Evolutionary conservation across 2,113 vertebrate genomes (phyloP).

Genomic region (Hemiscyllium ocellatum): DNA sequence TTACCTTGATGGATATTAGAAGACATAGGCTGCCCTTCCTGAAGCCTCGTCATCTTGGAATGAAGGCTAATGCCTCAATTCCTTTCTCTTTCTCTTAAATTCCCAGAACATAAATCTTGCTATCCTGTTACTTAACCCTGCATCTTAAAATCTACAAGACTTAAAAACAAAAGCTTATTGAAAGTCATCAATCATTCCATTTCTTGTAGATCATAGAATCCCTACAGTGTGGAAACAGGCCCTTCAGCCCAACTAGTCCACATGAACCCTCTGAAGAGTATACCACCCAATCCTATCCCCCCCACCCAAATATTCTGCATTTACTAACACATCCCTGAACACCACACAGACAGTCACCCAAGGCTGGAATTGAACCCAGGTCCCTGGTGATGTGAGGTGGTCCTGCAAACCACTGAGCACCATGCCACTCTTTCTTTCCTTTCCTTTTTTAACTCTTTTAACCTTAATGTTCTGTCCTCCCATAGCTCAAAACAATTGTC

Average conservation of each 20-base stretch:
- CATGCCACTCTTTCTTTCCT: not conserved
- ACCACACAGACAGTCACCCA: too few species aligned
- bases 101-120: not conserved
- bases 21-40: not conserved
- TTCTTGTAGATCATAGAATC: too few species aligned
- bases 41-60: not conserved
- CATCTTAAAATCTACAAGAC: not conserved
- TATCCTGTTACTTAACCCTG: not conserved
- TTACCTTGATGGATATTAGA: not conserved
- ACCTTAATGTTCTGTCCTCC: not conserved
- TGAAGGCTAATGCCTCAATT: not conserved
- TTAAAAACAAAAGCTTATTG: not conserved
- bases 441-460: not conserved
- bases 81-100: not conserved
- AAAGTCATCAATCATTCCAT: not conserved
- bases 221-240: too few species aligned
- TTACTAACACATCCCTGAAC: too few species aligned
- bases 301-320: too few species aligned
- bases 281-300: too few species aligned
- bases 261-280: too few species aligned
- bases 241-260: too few species aligned
- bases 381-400: too few species aligned
- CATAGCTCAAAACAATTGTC: not conserved
- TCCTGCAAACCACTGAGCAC: too few species aligned
- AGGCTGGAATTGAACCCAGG: too few species aligned